Evolutionary conservation across 2,113 vertebrate genomes (phyloP).

Genomic region (Upupa epops): DNA sequence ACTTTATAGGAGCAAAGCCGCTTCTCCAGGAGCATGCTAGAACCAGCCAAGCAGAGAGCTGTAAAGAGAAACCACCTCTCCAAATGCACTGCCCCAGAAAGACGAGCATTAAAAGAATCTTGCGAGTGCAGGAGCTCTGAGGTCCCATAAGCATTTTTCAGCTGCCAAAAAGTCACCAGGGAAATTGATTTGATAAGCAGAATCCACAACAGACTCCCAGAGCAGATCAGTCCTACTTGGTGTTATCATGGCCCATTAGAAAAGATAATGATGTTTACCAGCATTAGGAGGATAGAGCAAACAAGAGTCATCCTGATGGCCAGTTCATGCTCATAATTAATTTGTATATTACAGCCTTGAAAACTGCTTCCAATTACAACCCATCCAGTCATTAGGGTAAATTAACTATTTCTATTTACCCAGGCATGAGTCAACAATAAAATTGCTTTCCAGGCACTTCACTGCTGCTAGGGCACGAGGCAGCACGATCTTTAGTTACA

Average conservation of each 20-base stretch:
- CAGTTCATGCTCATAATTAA: slow-evolving; percentile 44
- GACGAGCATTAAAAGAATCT: not conserved
- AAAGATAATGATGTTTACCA: slow-evolving; percentile 37
- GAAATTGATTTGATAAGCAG: not conserved
- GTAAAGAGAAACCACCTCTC: not conserved
- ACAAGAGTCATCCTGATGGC: slow-evolving; percentile 3
- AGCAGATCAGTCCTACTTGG: not conserved
- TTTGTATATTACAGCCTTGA: not conserved
- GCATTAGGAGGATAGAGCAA: not conserved
- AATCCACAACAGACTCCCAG: not conserved
- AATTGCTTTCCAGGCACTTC: slow-evolving; percentile 25
- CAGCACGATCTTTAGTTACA: not conserved
- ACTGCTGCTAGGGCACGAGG: not conserved
- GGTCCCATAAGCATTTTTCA: not conserved
- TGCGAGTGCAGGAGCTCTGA: not conserved
- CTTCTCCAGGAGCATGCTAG: not conserved
- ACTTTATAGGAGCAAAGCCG: not conserved
- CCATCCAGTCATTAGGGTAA: slow-evolving; percentile 20
- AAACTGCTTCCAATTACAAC: slow-evolving; percentile 9
- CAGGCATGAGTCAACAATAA: not conserved
- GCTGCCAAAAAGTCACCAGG: not conserved
- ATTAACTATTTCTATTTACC: slow-evolving; percentile 47
- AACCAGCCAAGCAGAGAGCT: not conserved
- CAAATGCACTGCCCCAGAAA: not conserved
- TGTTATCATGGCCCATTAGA: slow-evolving; percentile 11